These are phyloP conservation scores for Sander lucioperca DNA, from an alignment of 2,113 vertebrate genomes.

Conservation along the genomic window DNA sequence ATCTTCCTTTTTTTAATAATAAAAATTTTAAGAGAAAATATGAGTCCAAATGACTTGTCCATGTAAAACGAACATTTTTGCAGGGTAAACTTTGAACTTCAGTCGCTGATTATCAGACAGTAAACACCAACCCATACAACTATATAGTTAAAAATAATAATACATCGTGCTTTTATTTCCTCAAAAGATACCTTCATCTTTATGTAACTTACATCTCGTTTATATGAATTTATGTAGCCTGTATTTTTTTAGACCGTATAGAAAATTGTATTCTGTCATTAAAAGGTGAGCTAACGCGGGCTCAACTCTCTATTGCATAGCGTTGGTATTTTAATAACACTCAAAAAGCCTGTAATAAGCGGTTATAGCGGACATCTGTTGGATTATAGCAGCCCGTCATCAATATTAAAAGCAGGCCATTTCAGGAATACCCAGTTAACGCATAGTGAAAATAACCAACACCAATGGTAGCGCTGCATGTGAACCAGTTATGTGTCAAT, in stretches of 20 bases:
- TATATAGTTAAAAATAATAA: background rate
- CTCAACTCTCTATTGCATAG: conserved; percentile 13
- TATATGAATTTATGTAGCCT: background rate
- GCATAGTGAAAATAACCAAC: conserved; percentile 33
- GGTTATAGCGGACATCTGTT: conserved; percentile 60
- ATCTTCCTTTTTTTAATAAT: conserved; percentile 23
- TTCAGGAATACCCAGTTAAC: conserved; percentile 46
- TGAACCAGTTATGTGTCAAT: conserved; percentile 65
- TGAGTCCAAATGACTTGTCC: background rate
- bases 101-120: background rate
- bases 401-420: conserved; percentile 58
- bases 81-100: background rate
- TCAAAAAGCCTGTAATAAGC: conserved; percentile 38
- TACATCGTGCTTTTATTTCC: background rate
- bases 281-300: background rate
- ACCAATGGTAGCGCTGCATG: conserved; percentile 51
- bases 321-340: conserved; percentile 30
- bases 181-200: background rate
- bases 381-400: conserved; percentile 66
- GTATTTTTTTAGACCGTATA: background rate
- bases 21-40: background rate
- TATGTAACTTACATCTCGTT: background rate
- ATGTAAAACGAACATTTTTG: background rate
- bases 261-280: background rate
- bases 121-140: background rate